A percentile compares a stretch with the other conserved stretches of the same genome.
Evolutionary conservation across 2,797 vertebrate species (phyloP).

Genomic region (Gymnoscopelus microlampas): DNA sequence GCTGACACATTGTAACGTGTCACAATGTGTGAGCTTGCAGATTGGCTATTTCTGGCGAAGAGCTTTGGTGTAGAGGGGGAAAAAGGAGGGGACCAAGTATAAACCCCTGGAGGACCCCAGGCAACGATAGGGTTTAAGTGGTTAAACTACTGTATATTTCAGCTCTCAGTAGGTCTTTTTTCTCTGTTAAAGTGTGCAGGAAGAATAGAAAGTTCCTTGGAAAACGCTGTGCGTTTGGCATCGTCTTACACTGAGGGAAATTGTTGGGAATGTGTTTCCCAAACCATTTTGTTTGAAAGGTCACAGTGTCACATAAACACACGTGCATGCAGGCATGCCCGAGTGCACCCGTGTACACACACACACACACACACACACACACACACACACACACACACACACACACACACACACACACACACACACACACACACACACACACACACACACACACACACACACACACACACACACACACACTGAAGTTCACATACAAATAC

Average conservation of each 20-base stretch:
- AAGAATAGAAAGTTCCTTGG: not conserved
- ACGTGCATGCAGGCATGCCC: not conserved
- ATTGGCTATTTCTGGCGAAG: too few relatives aligned
- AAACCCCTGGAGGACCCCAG: too few relatives aligned
- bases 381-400: conserved; percentile 8
- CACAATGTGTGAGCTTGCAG: too few relatives aligned
- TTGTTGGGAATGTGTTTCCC: conserved; percentile 22
- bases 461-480: conserved; percentile 6
- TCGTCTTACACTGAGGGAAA: conserved; percentile 9
- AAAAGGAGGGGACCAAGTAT: too few relatives aligned
- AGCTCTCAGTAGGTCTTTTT: not conserved
- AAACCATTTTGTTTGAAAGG: conserved; percentile 15
- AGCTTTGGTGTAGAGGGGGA: too few relatives aligned
- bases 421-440: conserved; percentile 13
- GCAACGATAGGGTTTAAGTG: too few relatives aligned
- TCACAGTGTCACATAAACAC: conserved; percentile 3
- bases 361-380: conserved; percentile 1
- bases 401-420: conserved; percentile 16
- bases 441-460: conserved; percentile 5
- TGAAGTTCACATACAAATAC: not conserved
- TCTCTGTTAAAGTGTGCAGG: not conserved
- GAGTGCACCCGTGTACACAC: not conserved
- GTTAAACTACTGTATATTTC: too few relatives aligned
- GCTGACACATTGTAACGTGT: too few relatives aligned
- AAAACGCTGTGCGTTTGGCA: conserved; percentile 7